Conservation (phyloP, 1,140 invertebrate genomes). For the Drosophila bifasciata region DNA sequence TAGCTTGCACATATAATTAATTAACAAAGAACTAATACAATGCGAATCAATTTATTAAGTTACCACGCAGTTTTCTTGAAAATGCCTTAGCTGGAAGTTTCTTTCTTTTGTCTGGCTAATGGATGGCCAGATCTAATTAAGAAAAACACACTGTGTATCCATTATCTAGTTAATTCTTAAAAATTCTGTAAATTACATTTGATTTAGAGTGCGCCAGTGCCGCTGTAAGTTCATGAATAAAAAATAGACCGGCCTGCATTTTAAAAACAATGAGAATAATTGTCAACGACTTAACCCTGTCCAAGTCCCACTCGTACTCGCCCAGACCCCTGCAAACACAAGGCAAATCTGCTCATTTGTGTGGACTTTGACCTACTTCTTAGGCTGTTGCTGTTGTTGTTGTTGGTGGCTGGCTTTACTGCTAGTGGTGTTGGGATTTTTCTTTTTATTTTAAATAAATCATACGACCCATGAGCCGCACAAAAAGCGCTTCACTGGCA, state of each 20-base stretch:
- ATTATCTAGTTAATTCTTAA: not conserved
- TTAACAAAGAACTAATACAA: too few species aligned
- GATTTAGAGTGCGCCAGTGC: not conserved
- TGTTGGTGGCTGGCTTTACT: slow-evolving; percentile 35
- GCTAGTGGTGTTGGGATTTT: slow-evolving; percentile 20
- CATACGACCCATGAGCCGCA: slow-evolving; percentile 64
- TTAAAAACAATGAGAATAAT: slow-evolving; percentile 33
- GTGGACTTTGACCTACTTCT: slow-evolving; percentile 65
- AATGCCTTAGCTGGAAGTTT: too few species aligned
- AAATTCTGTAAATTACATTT: not conserved
- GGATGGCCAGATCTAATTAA: too few species aligned
- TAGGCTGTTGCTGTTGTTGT: slow-evolving; percentile 6
- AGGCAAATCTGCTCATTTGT: slow-evolving; percentile 39
- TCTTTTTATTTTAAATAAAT: slow-evolving; percentile 72
- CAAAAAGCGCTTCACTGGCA: slow-evolving; percentile 58
- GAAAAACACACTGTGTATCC: too few species aligned
- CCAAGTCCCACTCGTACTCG: not conserved
- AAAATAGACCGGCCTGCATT: too few species aligned
- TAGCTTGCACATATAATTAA: too few species aligned
- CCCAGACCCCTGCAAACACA: not conserved
- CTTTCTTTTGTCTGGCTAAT: too few species aligned
- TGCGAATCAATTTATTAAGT: too few species aligned
- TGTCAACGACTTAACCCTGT: slow-evolving; percentile 38
- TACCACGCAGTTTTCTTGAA: too few species aligned
- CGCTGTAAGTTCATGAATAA: not conserved